A percentile compares a stretch with the other conserved stretches of the same genome.
Evolutionary conservation across 2,113 vertebrate species (phyloP).

Genomic region (Garra rufa): DNA sequence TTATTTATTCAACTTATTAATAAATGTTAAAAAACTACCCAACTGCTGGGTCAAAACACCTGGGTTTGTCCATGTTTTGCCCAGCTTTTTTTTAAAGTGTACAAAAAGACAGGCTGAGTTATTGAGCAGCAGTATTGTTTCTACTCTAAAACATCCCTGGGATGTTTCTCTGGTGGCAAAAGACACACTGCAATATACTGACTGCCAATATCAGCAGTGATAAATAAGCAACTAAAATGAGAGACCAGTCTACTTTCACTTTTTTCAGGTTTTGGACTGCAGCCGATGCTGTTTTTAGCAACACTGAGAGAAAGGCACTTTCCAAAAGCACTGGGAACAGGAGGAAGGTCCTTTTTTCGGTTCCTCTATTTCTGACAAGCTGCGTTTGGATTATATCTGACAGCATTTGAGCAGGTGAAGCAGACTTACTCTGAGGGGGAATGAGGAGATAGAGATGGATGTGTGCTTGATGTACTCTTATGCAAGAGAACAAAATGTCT

Average conservation of each 20-base stretch:
- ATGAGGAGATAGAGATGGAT: background rate
- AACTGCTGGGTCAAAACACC: no score
- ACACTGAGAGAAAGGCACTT: slow-evolving; percentile 61
- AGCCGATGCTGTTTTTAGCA: slow-evolving; percentile 58
- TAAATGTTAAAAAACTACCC: no score
- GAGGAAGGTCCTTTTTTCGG: slow-evolving; percentile 68
- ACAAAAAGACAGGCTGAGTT: background rate
- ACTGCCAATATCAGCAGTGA: background rate
- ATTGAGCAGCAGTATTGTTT: background rate
- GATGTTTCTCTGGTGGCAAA: background rate
- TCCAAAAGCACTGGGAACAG: slow-evolving; percentile 56
- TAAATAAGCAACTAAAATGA: slow-evolving; percentile 20
- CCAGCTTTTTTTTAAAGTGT: no score
- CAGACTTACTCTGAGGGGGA: background rate
- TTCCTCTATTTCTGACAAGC: slow-evolving; percentile 58
- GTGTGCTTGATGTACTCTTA: background rate
- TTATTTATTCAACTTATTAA: no score
- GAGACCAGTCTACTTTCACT: slow-evolving; percentile 33
- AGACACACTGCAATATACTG: background rate
- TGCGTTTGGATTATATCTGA: slow-evolving; percentile 46
- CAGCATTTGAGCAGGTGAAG: slow-evolving; percentile 26
- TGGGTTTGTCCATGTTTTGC: no score
- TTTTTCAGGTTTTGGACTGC: slow-evolving; percentile 26
- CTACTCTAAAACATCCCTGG: background rate
- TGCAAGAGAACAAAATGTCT: slow-evolving; percentile 12